phyloP scores from a whole-genome alignment of 2,888 invertebrate genomes.

The Drosophila lutescens region DNA sequence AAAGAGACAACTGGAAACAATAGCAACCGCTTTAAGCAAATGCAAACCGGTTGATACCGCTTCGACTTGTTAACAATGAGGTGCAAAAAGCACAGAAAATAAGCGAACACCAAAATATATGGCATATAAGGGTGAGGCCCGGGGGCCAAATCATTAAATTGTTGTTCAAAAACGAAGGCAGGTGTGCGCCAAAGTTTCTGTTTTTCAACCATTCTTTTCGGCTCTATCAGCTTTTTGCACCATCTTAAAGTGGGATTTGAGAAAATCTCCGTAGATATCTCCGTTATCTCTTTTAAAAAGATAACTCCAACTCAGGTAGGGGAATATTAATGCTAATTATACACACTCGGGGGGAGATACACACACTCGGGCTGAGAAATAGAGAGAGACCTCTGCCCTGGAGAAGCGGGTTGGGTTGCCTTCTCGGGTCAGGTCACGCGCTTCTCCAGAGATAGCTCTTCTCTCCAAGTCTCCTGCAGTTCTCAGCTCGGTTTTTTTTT shows the following conservation, averaged over 20 bases:
- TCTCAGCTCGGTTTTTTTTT: slow-evolving; percentile 33
- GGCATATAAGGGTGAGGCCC: slow-evolving; percentile 13
- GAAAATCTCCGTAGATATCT: slow-evolving; percentile 2
- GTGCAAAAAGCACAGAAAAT: slow-evolving; percentile 29
- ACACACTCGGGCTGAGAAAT: slow-evolving; percentile 8
- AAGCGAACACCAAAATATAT: slow-evolving; percentile 8
- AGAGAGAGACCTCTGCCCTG: slow-evolving; percentile 9
- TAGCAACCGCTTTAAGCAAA: slow-evolving; percentile 43
- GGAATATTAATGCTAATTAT: slow-evolving; percentile 31
- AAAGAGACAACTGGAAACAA: slow-evolving; percentile 7
- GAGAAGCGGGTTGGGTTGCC: slow-evolving; percentile 27
- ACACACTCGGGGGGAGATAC: slow-evolving; percentile 25
- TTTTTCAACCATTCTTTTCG: slow-evolving; percentile 1
- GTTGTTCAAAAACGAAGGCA: slow-evolving; percentile 13
- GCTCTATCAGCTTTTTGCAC: slow-evolving; percentile 32
- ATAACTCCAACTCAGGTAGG: slow-evolving; percentile 1
- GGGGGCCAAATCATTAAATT: slow-evolving; percentile 6
- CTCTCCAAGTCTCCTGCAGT: slow-evolving; percentile 36
- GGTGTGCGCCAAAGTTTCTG: slow-evolving; percentile 10
- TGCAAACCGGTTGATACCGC: slow-evolving; percentile 48
- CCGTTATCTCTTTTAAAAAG: too few species aligned
- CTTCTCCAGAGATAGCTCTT: slow-evolving; percentile 34
- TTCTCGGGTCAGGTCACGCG: slow-evolving; percentile 46
- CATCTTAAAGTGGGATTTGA: slow-evolving; percentile 1
- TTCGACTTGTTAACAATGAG: slow-evolving; percentile 37